Base-by-base conservation (phyloP, 2,113 vertebrate species). In the Peromyscus polionotus region DNA sequence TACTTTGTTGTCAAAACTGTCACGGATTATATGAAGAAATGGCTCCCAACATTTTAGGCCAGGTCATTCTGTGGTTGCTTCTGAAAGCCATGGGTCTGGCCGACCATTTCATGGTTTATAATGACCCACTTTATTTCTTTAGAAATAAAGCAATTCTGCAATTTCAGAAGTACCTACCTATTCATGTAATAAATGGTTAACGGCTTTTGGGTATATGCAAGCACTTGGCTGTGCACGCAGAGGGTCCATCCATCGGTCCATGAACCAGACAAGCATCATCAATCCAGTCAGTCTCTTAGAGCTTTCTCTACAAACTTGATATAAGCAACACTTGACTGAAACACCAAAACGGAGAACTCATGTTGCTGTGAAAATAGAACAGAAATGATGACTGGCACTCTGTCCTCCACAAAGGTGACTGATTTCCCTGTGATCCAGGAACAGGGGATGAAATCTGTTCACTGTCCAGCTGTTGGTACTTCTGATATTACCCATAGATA, bases 51-150 rank as follows among this genome's bases (percentile, higher is more conserved):
- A 90, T 75, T 61, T 92, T 13, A 39, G 54, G 24, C 1, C 17
- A 63, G 63, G 68, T 88, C 31, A 75, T 91, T 92, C 67, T 51
- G 19, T 81, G 92, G 54, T 19, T 95, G 61, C 17, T 91, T 92
- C 31, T 83, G 39, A 88, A 88, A 63, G 61, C 54, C 59, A 36
- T 28, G 28, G 59, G 17, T 6, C 14, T 63, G 57, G 10, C 33
- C 20, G 70, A 87, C 42, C 3, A 7, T 86, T 57, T 33, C 1
- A 4, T 77, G 45, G 19, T 85, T 80, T 54, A 33, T 57, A 59
- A 48, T 42, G 39, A 45, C 33, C 12, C 24, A 45, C 4, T 87
- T 68, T 28, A 9, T 16, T 72, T 90, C 22, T 81, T 92, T 26
- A n/a, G 26, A 88, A 51, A 51, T 51, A 9, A 51, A 51, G 48